These are phyloP conservation scores for Cryptocheilus praepositus DNA, from an alignment of 2,888 invertebrate genomes.

Conservation along the genomic window DNA sequence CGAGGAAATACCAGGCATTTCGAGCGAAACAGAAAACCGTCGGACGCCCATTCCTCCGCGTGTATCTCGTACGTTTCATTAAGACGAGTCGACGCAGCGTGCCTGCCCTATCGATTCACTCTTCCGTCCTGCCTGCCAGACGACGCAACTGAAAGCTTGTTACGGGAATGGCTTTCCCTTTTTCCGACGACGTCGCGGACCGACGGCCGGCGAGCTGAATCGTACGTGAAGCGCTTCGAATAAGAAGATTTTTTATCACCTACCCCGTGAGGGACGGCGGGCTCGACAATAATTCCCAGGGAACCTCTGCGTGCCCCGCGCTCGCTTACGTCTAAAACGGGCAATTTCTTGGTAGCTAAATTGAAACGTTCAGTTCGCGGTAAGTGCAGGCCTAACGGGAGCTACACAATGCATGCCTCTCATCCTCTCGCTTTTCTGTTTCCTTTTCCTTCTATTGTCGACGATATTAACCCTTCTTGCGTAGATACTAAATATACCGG, in stretches of 20 bases:
- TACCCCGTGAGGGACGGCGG: no score
- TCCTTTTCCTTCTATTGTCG: constrained; percentile 41
- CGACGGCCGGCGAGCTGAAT: no score
- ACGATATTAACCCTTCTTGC: constrained; percentile 26
- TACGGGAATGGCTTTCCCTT: not conserved
- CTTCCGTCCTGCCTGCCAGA: no score
- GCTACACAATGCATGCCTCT: constrained; percentile 18
- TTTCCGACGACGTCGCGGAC: not conserved
- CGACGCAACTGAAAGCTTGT: no score
- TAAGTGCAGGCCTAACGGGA: constrained; percentile 11
- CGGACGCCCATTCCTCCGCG: constrained; percentile 43
- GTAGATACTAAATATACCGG: constrained; percentile 30
- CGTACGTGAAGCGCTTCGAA: not conserved
- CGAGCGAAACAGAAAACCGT: constrained; percentile 27
- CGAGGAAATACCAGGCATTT: constrained; percentile 57
- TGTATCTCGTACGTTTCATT: constrained; percentile 48
- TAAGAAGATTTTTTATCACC: not conserved
- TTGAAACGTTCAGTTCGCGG: constrained; percentile 8
- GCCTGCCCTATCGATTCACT: constrained; percentile 1
- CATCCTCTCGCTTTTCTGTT: constrained; percentile 29
- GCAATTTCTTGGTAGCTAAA: constrained; percentile 20
- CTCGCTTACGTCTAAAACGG: constrained; percentile 2
- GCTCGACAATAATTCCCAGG: no score
- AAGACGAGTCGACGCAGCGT: constrained; percentile 22
- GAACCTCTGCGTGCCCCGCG: no score